Evolutionary conservation across 2,113 vertebrate genomes (phyloP), one percentile per base, ranked within the genome.

Genomic region (Strix aluco): DNA sequence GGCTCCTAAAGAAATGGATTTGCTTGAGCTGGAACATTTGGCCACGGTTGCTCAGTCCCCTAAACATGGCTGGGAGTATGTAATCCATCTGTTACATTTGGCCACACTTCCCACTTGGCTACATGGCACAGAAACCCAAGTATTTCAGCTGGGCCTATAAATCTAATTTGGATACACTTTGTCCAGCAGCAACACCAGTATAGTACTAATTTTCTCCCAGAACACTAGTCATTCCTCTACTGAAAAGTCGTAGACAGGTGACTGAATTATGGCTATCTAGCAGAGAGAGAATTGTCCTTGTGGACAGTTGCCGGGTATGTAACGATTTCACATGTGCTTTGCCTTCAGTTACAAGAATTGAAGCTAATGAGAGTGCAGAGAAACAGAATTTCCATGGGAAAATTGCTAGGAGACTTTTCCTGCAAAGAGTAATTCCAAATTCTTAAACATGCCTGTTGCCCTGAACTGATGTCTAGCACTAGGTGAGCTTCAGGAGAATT

Each of bases 1-100:
- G 90, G 79, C 74, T 95, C 67, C 79, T 62, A 29, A 92, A 88
- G 74, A 69, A 54, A 38, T 38, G 92, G 94, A 57, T 94, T 84
- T 91, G 72, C 69, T 20, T 2, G 18, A 69, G 77, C 52, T 70
- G 90, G 89, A 96, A 91, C 85, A 87, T 84, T 94, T 91, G 91
- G 63, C 92, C 79, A 61, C 71, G 63, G 62, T 49, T 93, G 85
- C 85, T 73, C 38, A 1, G 44, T 30, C 92, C 85, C 85, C 71
- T 80, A 47, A 94, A 46, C 46, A 5, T 4, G 82, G 10, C 61
- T 65, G 91, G 67, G 81, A 80, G 52, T 66, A 62, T 57, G 79
- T 40, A 62, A 88, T 49, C 92, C 90, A 86, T 92, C 90, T 93
- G 88, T 9, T 77, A 10, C 3, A 4, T 59, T 90, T 94, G 93